Conservation (phyloP, 2,113 vertebrate genomes). For the Piaya cayana region DNA sequence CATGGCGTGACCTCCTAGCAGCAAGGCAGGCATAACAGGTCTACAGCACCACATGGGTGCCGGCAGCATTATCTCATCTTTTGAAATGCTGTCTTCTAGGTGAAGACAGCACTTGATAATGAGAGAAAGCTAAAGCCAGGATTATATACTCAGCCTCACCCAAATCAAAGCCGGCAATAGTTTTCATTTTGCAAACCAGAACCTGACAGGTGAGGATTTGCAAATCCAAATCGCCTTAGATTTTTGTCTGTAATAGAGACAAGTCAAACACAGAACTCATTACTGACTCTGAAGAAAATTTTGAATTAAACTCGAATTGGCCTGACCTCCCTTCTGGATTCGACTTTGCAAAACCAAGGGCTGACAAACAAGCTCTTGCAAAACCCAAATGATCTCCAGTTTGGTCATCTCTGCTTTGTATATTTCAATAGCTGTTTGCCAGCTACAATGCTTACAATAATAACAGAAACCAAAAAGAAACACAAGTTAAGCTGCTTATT, state of each 20-base stretch:
- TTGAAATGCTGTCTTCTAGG: background rate
- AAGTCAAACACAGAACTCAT: background rate
- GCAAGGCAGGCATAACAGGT: background rate
- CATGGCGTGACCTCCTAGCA: background rate
- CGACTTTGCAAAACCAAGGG: background rate
- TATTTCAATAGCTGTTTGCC: conserved; percentile 70
- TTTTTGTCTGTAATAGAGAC: conserved; percentile 34
- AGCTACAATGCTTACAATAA: conserved; percentile 59
- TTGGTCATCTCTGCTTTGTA: conserved; percentile 53
- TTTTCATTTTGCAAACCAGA: conserved; percentile 36
- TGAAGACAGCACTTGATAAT: background rate
- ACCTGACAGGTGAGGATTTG: conserved; percentile 58
- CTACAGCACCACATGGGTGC: background rate
- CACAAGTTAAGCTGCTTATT: conserved; percentile 76
- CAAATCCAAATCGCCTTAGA: conserved; percentile 44
- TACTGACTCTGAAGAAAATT: conserved; percentile 12
- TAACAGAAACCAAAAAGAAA: conserved; percentile 74
- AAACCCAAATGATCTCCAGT: conserved; percentile 23
- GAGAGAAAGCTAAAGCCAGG: background rate
- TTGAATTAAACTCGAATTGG: conserved; percentile 29
- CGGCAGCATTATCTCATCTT: background rate
- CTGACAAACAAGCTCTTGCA: conserved; percentile 25
- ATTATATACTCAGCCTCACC: background rate
- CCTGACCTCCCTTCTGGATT: conserved; percentile 4
- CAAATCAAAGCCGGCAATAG: background rate